Base-by-base conservation (phyloP, 2,888 invertebrate genomes). In the Embidobia sp. region DNA sequence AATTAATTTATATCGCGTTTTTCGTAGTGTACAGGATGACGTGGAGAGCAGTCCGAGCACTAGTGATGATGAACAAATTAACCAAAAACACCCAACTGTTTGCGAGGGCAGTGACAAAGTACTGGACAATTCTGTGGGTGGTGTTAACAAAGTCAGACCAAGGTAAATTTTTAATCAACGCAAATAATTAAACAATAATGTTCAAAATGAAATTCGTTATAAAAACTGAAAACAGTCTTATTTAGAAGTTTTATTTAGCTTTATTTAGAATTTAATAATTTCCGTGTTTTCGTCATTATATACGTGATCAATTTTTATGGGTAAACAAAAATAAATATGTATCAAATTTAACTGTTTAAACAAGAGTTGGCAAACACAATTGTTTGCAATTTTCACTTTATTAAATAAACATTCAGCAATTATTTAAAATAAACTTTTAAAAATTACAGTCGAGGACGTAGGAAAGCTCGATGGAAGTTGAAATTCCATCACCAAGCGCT, bases 401-500 rank as follows among this genome's bases (percentile, higher is more conserved):
- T n/a, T n/a, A n/a, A n/a, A n/a, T n/a, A n/a, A n/a, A n/a, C n/a
- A n/a, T n/a, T n/a, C n/a, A n/a, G n/a, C n/a, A n/a, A n/a, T n/a
- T n/a, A n/a, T n/a, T n/a, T 22, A 22, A 22, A 22, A 22, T 22
- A 6, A 4, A 22, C 6, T 22, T 22, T 42, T 4, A 31, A 15
- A 27, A 46, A 15, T 61, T 35, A 0, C 83, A 89, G 88, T 51
- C 87, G 91, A 13, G 88, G 89, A 2, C 90, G 93, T n/a, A 91
- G 93, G 85, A 93, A 93, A 88, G 93, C 93, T 40, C 90, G 94
- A 81, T 93, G 94, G 91, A 95, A 95, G 87, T 90, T 95, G 49
- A 94, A 95, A 86, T 95, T 95, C 87, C 95, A 95, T 83, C 95
- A 95, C 86, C 95, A 95, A 86, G 95, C 95, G 0, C 87, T 95